Evolutionary conservation across 1,140 invertebrate species (phyloP), one percentile per base, ranked within the genome.

Genomic region (Galleria mellonella): DNA sequence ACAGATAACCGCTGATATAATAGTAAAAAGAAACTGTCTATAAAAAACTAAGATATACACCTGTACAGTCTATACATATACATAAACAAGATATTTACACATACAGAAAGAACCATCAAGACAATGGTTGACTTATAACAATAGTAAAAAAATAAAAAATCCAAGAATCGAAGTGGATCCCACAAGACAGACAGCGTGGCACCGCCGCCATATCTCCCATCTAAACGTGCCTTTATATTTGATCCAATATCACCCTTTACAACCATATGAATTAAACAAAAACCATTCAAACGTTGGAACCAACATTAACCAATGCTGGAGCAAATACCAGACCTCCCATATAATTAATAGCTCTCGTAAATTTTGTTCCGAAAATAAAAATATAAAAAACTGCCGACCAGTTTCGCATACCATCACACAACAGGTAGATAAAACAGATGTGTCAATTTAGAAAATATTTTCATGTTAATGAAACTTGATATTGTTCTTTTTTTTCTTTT

Each of bases 151-250:
- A 23, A 23, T 3, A 23, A 23, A 23, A 23, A 23, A 23, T 6
- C 6, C 6, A 23, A 23, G 17, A 23, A 23, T 23, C 17, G 17
- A 23, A 23, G 17, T 23, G 17, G 17, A 23, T 6, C 17, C 17
- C 17, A 23, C 17, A 23, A 2, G 17, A 33, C 55, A 73, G 70
- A 73, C 70, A 56, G 67, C 54, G 52, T 59, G 70, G 70, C 70
- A 62, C 67, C 55, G 28, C 41, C 17, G 17, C 15, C 42, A 6
- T 10, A 39, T 31, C 27, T 15, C 33, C 33, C 27, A 35, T 35
- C 41, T 27, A 10, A 48, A 49, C 29, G 17, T 38, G 28, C 35
- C 33, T 32, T 40, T 43, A 40, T 43, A 17, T 40, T 50, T 50
- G 29, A 47, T 15, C 13, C 13, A 15, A 13, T 13, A 15, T 32